Evolutionary conservation across 2,888 invertebrate genomes (phyloP), one percentile per base, ranked within the genome.

Genomic region (Drosophila neonasuta): DNA sequence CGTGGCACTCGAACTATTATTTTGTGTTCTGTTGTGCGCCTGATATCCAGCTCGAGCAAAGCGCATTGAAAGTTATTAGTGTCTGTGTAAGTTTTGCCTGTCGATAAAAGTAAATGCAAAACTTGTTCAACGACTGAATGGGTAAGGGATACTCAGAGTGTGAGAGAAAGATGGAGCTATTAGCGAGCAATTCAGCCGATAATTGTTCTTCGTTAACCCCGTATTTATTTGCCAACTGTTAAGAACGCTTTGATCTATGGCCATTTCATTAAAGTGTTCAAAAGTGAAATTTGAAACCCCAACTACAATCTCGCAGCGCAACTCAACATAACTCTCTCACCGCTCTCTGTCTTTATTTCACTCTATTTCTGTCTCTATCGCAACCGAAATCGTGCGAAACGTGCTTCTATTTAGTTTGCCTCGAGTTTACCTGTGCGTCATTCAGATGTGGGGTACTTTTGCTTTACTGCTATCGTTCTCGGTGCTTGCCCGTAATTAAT

Each of bases 21-120:
- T 66, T 49, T n/a, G 61, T 62, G 69, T 76, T 71, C 74, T 80
- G 80, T 83, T 80, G 79, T 73, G 50, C 61, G 59, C n/a, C 70
- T 56, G 71, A 67, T 79, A 72, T 76, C 56, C 34, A 34, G 32
- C 30, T 6, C 15, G 20, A 56, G 46, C 56, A 64, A 77, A 69
- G 71, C 58, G 74, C 68, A 79, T 63, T 66, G 71, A 69, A 83
- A 79, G 77, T 80, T 83, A 70, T 72, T 77, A 63, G 67, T 67
- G 61, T 54, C 60, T 46, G 56, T 54, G 36, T 13, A 76, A 75
- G 73, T 59, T 84, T 72, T 58, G 41, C 41, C 58, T 61, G 60
- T 71, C 77, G 70, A 77, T 79, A 73, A 67, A 77, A 71, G 55
- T 66, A 66, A 71, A 81, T 76, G 77, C 69, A 69, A 77, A 84